Percentiles rank a stretch among this genome's conserved stretches.
Conservation (phyloP, 2,797 vertebrate genomes). For the Mycteria americana region DNA sequence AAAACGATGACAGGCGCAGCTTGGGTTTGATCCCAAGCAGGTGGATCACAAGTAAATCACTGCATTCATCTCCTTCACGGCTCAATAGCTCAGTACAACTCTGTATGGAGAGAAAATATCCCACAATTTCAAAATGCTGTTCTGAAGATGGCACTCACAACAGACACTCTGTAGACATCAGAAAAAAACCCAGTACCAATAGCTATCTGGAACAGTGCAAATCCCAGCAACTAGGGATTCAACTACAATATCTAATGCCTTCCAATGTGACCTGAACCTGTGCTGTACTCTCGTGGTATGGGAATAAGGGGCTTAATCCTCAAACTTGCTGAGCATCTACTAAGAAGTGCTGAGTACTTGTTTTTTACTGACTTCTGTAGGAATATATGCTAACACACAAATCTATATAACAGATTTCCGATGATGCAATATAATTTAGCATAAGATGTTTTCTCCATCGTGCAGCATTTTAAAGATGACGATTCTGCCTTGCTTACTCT, state of each 20-base stretch:
- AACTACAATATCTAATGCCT: fast-evolving
- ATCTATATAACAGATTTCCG: neutral
- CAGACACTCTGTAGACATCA: neutral
- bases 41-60: neutral
- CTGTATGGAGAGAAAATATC: neutral
- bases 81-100: neutral
- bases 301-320: neutral
- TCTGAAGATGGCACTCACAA: neutral
- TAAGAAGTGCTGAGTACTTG: neutral
- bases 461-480: neutral
- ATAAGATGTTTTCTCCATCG: neutral
- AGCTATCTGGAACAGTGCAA: neutral
- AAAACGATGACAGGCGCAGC: neutral
- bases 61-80: neutral
- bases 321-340: neutral
- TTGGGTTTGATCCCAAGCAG: neutral
- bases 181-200: neutral
- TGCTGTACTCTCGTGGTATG: neutral
- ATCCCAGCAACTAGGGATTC: neutral
- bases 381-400: neutral
- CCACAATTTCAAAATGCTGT: neutral
- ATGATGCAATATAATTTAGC: neutral
- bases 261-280: neutral
- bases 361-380: neutral
- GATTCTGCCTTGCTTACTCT: neutral